Conservation (phyloP, 2,113 vertebrate species). For the Asarcornis scutulata region DNA sequence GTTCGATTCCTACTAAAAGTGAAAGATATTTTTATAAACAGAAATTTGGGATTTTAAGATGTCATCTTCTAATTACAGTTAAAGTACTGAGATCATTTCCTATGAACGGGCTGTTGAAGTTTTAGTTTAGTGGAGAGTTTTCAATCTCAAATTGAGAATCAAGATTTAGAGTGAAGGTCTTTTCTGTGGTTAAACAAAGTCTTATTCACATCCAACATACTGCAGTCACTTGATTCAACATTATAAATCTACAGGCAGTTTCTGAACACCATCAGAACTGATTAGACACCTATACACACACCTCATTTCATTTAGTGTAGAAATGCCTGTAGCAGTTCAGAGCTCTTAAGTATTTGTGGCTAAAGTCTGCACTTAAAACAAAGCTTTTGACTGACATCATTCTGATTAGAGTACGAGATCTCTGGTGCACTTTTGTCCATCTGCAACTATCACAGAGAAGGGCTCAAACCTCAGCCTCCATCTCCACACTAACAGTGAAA, state of each 20-base stretch:
- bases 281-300: slow-evolving; percentile 10
- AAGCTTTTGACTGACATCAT: background rate
- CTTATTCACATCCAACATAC: background rate
- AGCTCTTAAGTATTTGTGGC: background rate
- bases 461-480: background rate
- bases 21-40: background rate
- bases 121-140: slow-evolving; percentile 5
- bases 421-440: background rate
- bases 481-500: background rate
- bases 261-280: slow-evolving; percentile 18
- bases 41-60: background rate
- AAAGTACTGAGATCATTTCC: slow-evolving; percentile 11
- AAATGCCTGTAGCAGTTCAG: background rate
- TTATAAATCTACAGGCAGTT: slow-evolving; percentile 5
- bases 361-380: background rate
- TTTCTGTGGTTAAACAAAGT: background rate
- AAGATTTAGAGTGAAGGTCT: background rate
- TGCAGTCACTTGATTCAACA: slow-evolving; percentile 20
- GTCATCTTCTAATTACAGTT: slow-evolving; percentile 10
- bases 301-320: slow-evolving; percentile 1
- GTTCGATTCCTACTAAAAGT: background rate
- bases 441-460: fast-evolving
- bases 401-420: background rate
- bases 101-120: background rate
- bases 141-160: background rate